These are phyloP conservation scores for Borostomias antarcticus DNA, from an alignment of 2,797 vertebrate genomes.

Conservation along the genomic window DNA sequence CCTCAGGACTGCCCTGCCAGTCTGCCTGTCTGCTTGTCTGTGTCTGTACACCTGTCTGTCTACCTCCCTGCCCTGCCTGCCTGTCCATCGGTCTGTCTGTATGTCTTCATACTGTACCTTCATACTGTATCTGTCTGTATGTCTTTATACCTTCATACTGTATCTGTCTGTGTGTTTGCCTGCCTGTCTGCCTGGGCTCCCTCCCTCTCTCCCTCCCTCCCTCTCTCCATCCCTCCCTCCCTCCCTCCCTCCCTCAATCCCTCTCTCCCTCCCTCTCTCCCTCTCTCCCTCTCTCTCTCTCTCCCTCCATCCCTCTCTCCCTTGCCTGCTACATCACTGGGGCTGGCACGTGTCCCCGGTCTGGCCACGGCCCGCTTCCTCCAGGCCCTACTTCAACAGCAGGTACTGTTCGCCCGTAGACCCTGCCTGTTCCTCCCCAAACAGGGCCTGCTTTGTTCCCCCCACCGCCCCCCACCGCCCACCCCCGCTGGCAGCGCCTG, in stretches of 20 bases:
- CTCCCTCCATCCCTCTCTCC: not conserved
- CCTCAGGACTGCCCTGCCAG: not conserved
- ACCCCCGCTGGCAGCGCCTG: conserved; percentile 46
- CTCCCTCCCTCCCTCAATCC: not conserved
- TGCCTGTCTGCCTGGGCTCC: not conserved
- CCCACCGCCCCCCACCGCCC: conserved; percentile 27
- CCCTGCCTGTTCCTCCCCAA: conserved; percentile 69
- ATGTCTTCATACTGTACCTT: too few species aligned
- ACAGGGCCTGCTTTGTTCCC: conserved; percentile 80
- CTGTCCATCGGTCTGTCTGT: too few species aligned
- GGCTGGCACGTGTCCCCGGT: conserved; percentile 66
- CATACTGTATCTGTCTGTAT: not conserved
- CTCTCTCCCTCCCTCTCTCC: not conserved
- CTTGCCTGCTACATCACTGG: conserved; percentile 44
- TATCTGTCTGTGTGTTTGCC: not conserved
- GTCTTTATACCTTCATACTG: not conserved
- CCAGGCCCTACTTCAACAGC: conserved; percentile 75
- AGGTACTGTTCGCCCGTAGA: conserved; percentile 76
- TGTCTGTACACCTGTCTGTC: too few species aligned
- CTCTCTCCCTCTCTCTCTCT: not conserved
- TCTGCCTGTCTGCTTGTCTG: not conserved
- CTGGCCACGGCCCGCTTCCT: conserved; percentile 73
- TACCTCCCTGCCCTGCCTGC: not conserved
- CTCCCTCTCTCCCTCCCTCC: not conserved
- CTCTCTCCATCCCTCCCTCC: not conserved